Evolutionary conservation across 2,888 invertebrate genomes (phyloP), one percentile per base, ranked within the genome.

Genomic region (Fragum sueziense): DNA sequence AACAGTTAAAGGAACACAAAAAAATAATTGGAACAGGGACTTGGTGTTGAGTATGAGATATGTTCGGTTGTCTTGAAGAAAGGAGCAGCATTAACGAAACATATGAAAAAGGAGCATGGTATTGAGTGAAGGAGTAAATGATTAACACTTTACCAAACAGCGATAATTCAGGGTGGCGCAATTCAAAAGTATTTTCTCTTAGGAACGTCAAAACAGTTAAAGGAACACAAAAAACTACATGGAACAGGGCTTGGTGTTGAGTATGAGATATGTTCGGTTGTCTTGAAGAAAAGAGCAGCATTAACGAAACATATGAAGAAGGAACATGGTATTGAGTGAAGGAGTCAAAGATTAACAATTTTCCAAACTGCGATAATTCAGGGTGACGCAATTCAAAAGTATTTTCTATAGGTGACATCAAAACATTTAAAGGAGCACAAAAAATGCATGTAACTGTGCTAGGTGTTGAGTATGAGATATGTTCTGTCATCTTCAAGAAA

Each of bases 31-130:
- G 51, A 7, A 47, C 47, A 57, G 31, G 34, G 2, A n/a, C 17
- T 31, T 0, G 54, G 57, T 25, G 20, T 37, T 14, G 34, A 41
- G 4, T 79, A 74, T 71, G 54, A 70, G 2, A 47, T 47, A 1
- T 79, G 79, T 74, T 59, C 61, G 33, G 65, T 79, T 70, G 41
- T 74, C 7, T 54, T 70, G 51, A 79, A 41, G 31, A 59, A 70
- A 31, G 57, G 41, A 31, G 34, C 62, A 25, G 20, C 52, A 1
- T 68, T 54, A 6, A 59, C 29, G 22, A 68, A 51, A 14, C 78
- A 78, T 41, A 51, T n/a, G 34, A 61, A 37, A n/a, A 78, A 78
- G 33, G 78, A 78, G 27, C 78, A 71, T 37, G 34, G 62, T 22
- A 11, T 11, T 52, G 52, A 52, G 14, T n/a, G n/a, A n/a, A n/a